Base-by-base conservation (phyloP, 2,888 invertebrate genomes). In the Steinernema carpocapsae region DNA sequence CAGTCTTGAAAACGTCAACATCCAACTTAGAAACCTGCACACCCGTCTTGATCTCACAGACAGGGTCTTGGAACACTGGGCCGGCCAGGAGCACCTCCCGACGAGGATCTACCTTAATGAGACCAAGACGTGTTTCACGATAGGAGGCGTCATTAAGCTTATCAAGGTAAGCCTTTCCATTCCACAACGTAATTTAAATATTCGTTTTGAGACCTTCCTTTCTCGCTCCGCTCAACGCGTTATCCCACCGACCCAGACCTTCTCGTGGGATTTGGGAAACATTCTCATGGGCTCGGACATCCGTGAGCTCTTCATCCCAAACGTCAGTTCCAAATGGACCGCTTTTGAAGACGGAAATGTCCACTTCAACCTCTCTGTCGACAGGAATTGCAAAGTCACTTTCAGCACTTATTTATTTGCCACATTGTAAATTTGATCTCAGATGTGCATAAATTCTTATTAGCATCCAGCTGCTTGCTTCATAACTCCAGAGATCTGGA, bases 381-480 rank as follows among this genome's bases (percentile, higher is more conserved):
- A 56, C 24, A 56, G 26, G 56, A 10, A 56, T 26, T 56, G 56
- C 56, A 10, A 22, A 56, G 26, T 56, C 56, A 22, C 56, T 26
- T 56, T 56, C 26, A 56, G 56, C 56, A 56, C 56, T 56, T 56
- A 56, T 56, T 56, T 56, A 26, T 56, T 56, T 26, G 56, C 26
- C 56, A 22, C 56, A 12, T 6, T 24, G 56, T 56, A 26, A 56
- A 24, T 24, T 48, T 26, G 56, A 56, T 56, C 56, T 56, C 56
- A 56, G 26, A 56, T 24, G 7, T 56, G 22, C 22, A 56, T 43
- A 12, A 43, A 43, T 12, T 43, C 43, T 12, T 12, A 7, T 43
- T 14, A 56, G 26, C 56, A 56, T 56, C 56, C 56, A 24, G 56
- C 56, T 12, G 3, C 26, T 22, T 12, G 22, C 26, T 24, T 10